Conservation (phyloP, 2,797 vertebrate species). For the Lemur catta region DNA sequence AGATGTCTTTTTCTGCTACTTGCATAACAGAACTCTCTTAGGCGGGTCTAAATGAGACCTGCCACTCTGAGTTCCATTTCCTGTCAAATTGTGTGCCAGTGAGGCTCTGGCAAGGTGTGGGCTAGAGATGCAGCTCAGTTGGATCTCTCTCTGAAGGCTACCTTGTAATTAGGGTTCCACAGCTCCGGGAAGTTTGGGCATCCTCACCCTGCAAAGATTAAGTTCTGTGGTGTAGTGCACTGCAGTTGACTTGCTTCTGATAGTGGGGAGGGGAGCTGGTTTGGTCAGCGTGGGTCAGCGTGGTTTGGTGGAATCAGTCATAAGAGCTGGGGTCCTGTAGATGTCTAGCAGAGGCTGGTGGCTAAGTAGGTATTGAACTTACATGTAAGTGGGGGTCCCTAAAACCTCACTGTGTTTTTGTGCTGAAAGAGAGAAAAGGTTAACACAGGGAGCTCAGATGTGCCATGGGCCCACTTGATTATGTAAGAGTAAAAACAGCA, state of each 20-base stretch:
- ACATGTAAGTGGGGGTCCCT: conserved; percentile 2
- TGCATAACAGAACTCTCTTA: background rate
- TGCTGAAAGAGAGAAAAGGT: conserved; percentile 36
- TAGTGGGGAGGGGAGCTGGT: conserved; percentile 18
- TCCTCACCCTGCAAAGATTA: background rate
- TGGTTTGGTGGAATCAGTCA: conserved; percentile 34
- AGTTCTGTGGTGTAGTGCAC: background rate
- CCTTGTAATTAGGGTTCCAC: conserved; percentile 2
- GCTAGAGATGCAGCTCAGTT: background rate
- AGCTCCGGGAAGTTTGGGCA: background rate
- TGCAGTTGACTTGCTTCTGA: conserved; percentile 21
- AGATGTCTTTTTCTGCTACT: conserved; percentile 33
- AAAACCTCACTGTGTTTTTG: conserved; percentile 45
- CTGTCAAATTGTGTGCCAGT: background rate
- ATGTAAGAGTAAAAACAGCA: background rate
- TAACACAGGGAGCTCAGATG: background rate
- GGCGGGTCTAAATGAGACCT: conserved; percentile 10
- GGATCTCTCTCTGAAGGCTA: background rate
- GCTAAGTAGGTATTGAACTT: background rate
- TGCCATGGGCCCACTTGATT: background rate
- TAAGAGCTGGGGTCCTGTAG: conserved; percentile 28
- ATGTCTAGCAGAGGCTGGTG: conserved; percentile 50
- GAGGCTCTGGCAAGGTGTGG: conserved; percentile 52
- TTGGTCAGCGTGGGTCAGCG: conserved; percentile 9
- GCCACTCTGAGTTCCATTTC: background rate